Conservation (phyloP, 1,140 invertebrate species). For the Mactra quadrangularis region DNA sequence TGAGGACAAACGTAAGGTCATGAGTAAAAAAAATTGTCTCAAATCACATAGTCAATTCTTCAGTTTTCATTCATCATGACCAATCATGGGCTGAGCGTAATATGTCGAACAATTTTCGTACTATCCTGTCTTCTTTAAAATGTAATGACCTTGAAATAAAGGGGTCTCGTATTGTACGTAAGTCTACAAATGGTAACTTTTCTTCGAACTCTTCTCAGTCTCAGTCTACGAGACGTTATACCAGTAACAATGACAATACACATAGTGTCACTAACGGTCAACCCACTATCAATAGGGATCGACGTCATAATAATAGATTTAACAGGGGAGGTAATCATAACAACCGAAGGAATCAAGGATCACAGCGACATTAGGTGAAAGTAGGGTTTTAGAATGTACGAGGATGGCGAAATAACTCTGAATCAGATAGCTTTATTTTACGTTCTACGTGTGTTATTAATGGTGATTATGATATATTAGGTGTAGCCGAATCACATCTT, state of each 20-base stretch:
- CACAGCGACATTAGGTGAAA: too few species aligned
- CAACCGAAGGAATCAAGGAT: too few species aligned
- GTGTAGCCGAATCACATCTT: not conserved
- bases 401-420: not conserved
- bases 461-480: slow-evolving; percentile 6
- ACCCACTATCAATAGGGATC: too few species aligned
- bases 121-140: not conserved
- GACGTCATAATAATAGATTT: too few species aligned
- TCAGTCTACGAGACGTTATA: not conserved
- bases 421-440: not conserved
- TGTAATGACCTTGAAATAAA: not conserved
- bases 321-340: too few species aligned
- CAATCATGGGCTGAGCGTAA: not conserved
- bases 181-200: not conserved
- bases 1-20: not conserved
- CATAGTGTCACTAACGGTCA: not conserved
- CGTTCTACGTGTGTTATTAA: not conserved
- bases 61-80: slow-evolving; percentile 9
- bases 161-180: slow-evolving; percentile 22
- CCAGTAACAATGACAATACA: not conserved
- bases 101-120: not conserved
- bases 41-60: not conserved
- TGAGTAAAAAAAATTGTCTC: not conserved
- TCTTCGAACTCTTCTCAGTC: not conserved
- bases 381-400: not conserved